Evolutionary conservation across 2,888 invertebrate species (phyloP).

Genomic region (Ichneumoninae sp.): DNA sequence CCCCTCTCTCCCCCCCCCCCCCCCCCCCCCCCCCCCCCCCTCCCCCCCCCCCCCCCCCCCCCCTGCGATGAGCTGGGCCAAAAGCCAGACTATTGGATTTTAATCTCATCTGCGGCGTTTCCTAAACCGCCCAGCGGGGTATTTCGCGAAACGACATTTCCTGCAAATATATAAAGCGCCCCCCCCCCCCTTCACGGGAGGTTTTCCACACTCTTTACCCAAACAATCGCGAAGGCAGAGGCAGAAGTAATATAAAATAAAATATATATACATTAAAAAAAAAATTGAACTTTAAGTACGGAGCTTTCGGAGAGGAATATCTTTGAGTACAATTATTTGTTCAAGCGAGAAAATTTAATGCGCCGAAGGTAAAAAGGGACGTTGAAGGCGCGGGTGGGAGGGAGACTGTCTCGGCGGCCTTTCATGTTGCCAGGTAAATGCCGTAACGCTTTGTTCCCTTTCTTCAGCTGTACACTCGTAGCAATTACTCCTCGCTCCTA

Average conservation of each 20-base stretch:
- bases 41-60: constrained; percentile 12
- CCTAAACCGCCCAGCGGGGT: constrained; percentile 58
- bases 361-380: background rate
- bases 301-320: background rate
- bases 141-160: constrained; percentile 72
- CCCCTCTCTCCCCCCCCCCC: too few species aligned
- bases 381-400: background rate
- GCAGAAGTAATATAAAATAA: constrained; percentile 11
- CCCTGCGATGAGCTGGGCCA: constrained; percentile 24
- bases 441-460: constrained; percentile 2
- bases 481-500: constrained; percentile 16
- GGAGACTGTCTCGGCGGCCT: background rate
- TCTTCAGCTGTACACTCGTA: constrained; percentile 4
- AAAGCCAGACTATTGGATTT: constrained; percentile 81
- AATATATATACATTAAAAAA: background rate
- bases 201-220: background rate
- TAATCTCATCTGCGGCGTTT: constrained; percentile 77
- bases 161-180: constrained; percentile 55
- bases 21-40: too few species aligned
- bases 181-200: too few species aligned
- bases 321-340: background rate
- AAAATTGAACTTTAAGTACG: background rate
- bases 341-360: constrained; percentile 19
- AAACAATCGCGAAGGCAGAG: background rate
- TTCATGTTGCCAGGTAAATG: constrained; percentile 1